Percentiles rank a stretch among this genome's conserved stretches.
Evolutionary conservation across 2,888 invertebrate species (phyloP).

Genomic region (Cheilosia vulpina): DNA sequence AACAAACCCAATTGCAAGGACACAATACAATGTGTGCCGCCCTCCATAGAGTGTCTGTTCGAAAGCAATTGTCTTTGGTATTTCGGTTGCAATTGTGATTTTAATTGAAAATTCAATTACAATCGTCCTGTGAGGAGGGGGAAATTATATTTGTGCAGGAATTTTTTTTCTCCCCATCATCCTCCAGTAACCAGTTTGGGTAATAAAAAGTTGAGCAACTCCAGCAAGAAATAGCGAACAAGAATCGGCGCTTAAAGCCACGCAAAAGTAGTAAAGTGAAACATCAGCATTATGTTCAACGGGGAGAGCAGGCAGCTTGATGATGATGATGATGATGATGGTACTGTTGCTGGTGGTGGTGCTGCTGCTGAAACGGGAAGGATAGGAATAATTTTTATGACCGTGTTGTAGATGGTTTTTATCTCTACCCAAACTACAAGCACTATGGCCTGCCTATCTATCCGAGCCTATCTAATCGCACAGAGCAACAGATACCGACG

Average conservation of each 20-base stretch:
- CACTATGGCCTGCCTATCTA: conserved; percentile 49
- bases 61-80: conserved; percentile 64
- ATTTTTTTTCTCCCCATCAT: not conserved
- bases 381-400: conserved; percentile 69
- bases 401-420: conserved; percentile 70
- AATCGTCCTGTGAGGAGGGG: conserved; percentile 33
- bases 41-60: not conserved
- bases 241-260: conserved; percentile 58
- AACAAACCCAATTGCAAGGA: conserved; percentile 33
- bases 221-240: conserved; percentile 30
- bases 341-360: conserved; percentile 14
- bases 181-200: conserved; percentile 31
- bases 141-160: conserved; percentile 33
- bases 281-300: conserved; percentile 60
- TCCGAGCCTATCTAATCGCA: conserved; percentile 48
- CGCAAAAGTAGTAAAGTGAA: conserved; percentile 55
- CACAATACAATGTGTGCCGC: conserved; percentile 14
- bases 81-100: conserved; percentile 64
- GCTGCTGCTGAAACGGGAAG: conserved; percentile 29
- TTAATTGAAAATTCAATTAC: conserved; percentile 75
- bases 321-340: conserved; percentile 37
- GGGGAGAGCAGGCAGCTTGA: not conserved
- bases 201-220: conserved; percentile 66
- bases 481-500: conserved; percentile 68
- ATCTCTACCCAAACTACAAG: conserved; percentile 70